These are phyloP conservation scores for Epicampocera succincta DNA, from an alignment of 2,888 invertebrate species.

Conservation along the genomic window DNA sequence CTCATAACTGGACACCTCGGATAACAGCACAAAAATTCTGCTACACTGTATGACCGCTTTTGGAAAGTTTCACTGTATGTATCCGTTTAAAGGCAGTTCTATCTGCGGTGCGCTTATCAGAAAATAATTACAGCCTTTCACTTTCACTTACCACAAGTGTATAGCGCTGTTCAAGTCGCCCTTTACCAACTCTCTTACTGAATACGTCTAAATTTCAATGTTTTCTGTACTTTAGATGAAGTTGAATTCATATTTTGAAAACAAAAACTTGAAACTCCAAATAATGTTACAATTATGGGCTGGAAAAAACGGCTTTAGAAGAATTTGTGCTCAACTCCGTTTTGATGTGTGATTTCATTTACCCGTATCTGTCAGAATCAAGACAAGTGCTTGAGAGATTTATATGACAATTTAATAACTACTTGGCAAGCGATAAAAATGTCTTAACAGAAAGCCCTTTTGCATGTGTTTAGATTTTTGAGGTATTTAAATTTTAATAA, in stretches of 20 bases:
- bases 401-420: no score
- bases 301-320: neutral
- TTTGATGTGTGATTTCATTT: neutral
- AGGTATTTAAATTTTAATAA: neutral
- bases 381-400: no score
- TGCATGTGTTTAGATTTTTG: neutral
- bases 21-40: no score
- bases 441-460: no score
- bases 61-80: no score
- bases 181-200: neutral
- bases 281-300: constrained; percentile 50
- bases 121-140: no score
- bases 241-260: constrained; percentile 26
- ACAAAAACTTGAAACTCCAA: constrained; percentile 28
- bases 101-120: no score
- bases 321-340: neutral
- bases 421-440: no score
- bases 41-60: no score
- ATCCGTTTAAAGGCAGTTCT: no score
- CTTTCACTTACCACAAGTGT: no score
- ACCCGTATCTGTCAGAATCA: neutral
- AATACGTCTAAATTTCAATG: constrained; percentile 11
- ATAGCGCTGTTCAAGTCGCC: neutral
- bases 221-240: constrained; percentile 29
- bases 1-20: no score